Conservation (phyloP, 2,113 vertebrate genomes). For the Pardalotus punctatus region DNA sequence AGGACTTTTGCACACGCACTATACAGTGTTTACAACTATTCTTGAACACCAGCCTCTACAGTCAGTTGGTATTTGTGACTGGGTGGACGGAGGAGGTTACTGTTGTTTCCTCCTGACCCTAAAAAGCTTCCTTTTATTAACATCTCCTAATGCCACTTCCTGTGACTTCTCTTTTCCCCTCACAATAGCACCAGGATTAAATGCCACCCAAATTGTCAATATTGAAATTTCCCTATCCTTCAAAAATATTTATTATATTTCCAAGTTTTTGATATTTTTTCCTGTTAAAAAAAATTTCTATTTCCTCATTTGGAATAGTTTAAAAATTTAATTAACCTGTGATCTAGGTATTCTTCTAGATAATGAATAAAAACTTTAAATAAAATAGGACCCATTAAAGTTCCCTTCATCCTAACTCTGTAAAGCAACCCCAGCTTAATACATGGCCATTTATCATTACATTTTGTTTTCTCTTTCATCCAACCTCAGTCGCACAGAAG, state of each 20-base stretch:
- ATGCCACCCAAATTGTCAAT: rapidly evolving
- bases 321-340: background rate
- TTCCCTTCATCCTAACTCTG: background rate
- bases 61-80: background rate
- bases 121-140: background rate
- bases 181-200: background rate
- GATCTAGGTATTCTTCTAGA: background rate
- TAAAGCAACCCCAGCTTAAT: background rate
- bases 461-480: background rate
- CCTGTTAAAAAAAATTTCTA: background rate
- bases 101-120: background rate
- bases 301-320: background rate
- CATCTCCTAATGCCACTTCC: background rate
- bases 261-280: background rate
- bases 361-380: background rate
- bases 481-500: background rate
- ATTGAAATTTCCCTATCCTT: background rate
- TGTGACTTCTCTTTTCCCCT: background rate
- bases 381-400: background rate
- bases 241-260: background rate
- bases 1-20: background rate
- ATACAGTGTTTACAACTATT: background rate
- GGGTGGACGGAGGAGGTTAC: background rate
- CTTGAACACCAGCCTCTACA: background rate
- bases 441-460: background rate